Evolutionary conservation across 2,797 vertebrate species (phyloP).

Genomic region (Microtus obscurus): DNA sequence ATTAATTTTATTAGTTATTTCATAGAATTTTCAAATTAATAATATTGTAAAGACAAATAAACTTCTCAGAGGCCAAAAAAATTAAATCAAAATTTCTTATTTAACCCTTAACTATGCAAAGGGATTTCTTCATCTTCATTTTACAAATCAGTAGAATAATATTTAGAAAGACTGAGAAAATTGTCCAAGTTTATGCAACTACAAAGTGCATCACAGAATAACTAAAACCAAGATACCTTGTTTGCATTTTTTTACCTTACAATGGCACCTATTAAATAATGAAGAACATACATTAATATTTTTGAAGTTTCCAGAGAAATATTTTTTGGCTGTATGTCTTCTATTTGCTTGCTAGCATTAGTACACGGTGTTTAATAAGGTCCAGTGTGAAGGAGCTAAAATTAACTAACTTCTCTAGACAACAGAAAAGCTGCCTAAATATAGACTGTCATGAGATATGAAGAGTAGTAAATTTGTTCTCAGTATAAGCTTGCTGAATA

Average conservation of each 20-base stretch:
- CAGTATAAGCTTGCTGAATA: not conserved
- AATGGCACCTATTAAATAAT: constrained; percentile 7
- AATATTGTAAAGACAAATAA: not conserved
- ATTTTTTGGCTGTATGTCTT: not conserved
- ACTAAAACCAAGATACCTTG: not conserved
- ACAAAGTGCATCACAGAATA: not conserved
- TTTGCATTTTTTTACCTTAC: not conserved
- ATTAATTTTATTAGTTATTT: not conserved
- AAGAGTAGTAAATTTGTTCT: constrained; percentile 41
- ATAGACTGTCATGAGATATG: not conserved
- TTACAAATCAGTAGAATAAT: not conserved
- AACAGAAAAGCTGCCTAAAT: constrained; percentile 57
- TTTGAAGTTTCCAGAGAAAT: not conserved
- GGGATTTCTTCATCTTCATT: not conserved
- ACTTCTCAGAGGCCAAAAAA: not conserved
- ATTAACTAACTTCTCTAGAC: constrained; percentile 42
- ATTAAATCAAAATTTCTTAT: not conserved
- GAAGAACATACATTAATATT: not conserved
- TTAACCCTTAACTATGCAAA: not conserved
- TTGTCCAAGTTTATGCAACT: not conserved
- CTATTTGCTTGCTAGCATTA: not conserved
- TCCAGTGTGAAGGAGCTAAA: not conserved
- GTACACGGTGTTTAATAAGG: not conserved
- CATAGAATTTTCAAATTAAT: not conserved
- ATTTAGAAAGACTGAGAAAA: not conserved